Evolutionary conservation across 2,888 invertebrate species (phyloP).

Genomic region (Rotaria sp.): DNA sequence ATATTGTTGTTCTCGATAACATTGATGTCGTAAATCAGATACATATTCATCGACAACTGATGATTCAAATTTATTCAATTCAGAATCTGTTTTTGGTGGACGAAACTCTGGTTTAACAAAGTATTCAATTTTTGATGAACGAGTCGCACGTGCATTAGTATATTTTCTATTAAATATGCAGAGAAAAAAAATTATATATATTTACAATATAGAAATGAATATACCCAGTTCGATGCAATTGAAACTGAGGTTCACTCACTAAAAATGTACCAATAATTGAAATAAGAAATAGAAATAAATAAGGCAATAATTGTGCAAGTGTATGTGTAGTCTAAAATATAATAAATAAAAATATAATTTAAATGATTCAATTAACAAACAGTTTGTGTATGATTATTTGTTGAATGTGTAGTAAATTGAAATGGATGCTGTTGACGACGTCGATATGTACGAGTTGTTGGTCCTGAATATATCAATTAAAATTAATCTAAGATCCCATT

Average conservation of each 20-base stretch:
- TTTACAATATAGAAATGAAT: background rate
- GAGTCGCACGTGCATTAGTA: slow-evolving; percentile 54
- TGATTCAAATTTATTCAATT: slow-evolving; percentile 19
- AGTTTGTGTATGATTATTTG: background rate
- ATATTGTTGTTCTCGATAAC: slow-evolving; percentile 77
- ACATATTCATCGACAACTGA: slow-evolving; percentile 86
- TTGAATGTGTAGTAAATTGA: slow-evolving; percentile 17
- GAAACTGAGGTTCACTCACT: slow-evolving; percentile 69
- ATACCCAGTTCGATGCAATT: slow-evolving; percentile 36
- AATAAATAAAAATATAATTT: background rate
- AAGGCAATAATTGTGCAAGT: slow-evolving; percentile 71
- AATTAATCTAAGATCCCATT: no score
- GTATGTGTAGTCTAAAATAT: background rate
- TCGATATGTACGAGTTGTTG: background rate
- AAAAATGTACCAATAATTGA: slow-evolving; percentile 92
- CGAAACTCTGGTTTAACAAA: slow-evolving; percentile 92
- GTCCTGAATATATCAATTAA: background rate
- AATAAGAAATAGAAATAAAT: slow-evolving; percentile 79
- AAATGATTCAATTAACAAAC: background rate
- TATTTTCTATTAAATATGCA: slow-evolving; percentile 50
- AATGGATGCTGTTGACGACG: slow-evolving; percentile 23
- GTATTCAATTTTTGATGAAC: slow-evolving; percentile 75
- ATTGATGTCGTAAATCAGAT: slow-evolving; percentile 74
- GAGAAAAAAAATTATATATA: background rate
- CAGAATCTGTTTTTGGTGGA: slow-evolving; percentile 67